Evolutionary conservation across 2,888 invertebrate species (phyloP).

Genomic region (Hemithea aestivaria): DNA sequence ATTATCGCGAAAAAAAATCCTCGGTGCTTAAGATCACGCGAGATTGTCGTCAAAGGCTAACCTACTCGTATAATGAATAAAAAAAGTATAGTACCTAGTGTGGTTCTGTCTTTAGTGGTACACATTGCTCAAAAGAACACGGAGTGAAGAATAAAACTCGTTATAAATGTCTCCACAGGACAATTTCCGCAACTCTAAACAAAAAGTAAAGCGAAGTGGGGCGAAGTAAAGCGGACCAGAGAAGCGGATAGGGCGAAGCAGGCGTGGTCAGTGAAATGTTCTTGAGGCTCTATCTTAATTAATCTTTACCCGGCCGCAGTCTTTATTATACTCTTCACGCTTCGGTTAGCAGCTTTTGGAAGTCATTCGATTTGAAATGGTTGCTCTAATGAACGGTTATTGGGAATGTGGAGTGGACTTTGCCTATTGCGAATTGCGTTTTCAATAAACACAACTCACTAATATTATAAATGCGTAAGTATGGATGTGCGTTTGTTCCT

Average conservation of each 20-base stretch:
- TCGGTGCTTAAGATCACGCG: too few relatives aligned
- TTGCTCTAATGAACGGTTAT: conserved; percentile 40
- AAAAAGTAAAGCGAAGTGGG: conserved; percentile 12
- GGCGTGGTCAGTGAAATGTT: conserved; percentile 51
- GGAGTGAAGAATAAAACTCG: too few relatives aligned
- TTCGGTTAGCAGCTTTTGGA: conserved; percentile 58
- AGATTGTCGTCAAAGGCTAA: too few relatives aligned
- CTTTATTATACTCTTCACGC: conserved; percentile 65
- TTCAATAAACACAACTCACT: too few relatives aligned
- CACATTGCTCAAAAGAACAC: too few relatives aligned
- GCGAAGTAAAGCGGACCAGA: conserved; percentile 34
- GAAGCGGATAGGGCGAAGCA: conserved; percentile 43
- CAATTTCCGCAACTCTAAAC: conserved; percentile 10
- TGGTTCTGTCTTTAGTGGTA: too few relatives aligned
- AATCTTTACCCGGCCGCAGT: conserved; percentile 53
- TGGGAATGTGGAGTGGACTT: conserved; percentile 18
- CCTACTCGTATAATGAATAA: too few relatives aligned
- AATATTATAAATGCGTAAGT: too few relatives aligned
- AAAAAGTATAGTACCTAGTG: too few relatives aligned
- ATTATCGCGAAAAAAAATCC: too few relatives aligned
- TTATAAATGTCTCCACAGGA: neutral
- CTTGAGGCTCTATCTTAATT: conserved; percentile 62
- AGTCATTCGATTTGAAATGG: conserved; percentile 58
- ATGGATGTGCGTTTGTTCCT: too few relatives aligned
- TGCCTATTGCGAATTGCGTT: too few relatives aligned